Base-by-base conservation (phyloP, 2,888 invertebrate genomes). In the Amphiduros pacificus region DNA sequence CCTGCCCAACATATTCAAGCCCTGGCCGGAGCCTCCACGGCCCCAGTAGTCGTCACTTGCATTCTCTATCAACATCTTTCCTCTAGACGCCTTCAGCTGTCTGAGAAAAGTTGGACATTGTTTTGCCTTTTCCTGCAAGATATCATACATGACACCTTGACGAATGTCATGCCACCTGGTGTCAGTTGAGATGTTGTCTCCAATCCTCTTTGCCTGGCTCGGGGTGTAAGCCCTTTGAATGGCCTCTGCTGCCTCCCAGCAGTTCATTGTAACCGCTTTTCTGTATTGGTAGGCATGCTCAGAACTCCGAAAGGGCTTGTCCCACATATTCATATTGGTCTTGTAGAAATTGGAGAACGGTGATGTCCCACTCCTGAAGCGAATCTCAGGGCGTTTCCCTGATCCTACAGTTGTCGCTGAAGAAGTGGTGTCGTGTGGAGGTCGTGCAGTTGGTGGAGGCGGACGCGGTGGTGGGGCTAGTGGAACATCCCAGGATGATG, bases 81-180 rank as follows among this genome's bases (percentile, higher is more conserved):
- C 44, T 4, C n/a, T 6, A 9, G 44, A 20, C 6, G 5, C 6
- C 9, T 20, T 17, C 44, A 44, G n/a, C 20, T n/a, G 20, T 6
- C 22, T 44, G 44, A 9, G 22, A n/a, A 44, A 44, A n/a, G 44
- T n/a, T 20, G 20, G 44, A 22, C 44, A 44, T 44, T 44, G 44
- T 20, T 22, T n/a, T 20, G 44, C 5, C n/a, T 44, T 44, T 4
- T n/a, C 44, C 22, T 44, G n/a, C 44, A 44, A 5, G n/a, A 44
- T 44, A 6, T 44, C 44, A n/a, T 44, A 44, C n/a, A 22, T 17
- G n/a, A 22, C 44, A 20, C 44, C 44, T 44, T 44, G 44, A n/a
- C 22, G n/a, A n/a, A 44, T n/a, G 44, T 44, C 44, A 44, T 44
- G 44, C 44, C 44, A 44, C 22, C 44, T 44, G 44, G 44, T n/a